Evolutionary conservation across 2,113 vertebrate genomes (phyloP).

Genomic region (Abramis brama): DNA sequence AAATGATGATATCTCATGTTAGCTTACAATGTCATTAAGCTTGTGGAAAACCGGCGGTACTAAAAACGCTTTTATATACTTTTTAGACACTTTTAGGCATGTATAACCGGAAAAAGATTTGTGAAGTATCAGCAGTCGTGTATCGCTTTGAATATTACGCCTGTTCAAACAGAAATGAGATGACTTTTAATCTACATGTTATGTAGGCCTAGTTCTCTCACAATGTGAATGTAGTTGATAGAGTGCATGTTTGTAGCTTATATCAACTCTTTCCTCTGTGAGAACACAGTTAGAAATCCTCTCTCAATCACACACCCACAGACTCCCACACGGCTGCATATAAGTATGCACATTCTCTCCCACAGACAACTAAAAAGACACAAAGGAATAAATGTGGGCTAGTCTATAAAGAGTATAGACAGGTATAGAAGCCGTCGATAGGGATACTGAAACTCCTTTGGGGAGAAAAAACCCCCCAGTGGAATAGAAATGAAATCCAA

Average conservation of each 20-base stretch:
- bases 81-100: not conserved
- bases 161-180: not conserved
- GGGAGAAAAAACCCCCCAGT: not conserved
- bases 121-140: not conserved
- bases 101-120: not conserved
- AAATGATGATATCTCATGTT: not conserved
- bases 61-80: too few species aligned
- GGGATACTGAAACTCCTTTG: slow-evolving; percentile 34
- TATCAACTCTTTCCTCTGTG: slow-evolving; percentile 12
- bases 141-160: not conserved
- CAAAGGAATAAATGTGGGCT: slow-evolving; percentile 43
- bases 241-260: not conserved
- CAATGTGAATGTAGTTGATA: slow-evolving; percentile 5
- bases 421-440: slow-evolving; percentile 24
- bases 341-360: slow-evolving; percentile 28
- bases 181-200: slow-evolving; percentile 18
- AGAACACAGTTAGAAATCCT: slow-evolving; percentile 41
- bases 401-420: slow-evolving; percentile 33
- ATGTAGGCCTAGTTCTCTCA: not conserved
- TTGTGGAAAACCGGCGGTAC: not conserved
- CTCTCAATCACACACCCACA: slow-evolving; percentile 72
- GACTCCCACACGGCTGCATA: slow-evolving; percentile 61
- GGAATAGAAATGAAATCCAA: slow-evolving; percentile 12
- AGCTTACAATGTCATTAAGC: too few species aligned
- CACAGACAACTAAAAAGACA: slow-evolving; percentile 63